Evolutionary conservation across 2,888 invertebrate genomes (phyloP), one percentile per base, ranked within the genome.

Genomic region (Tachina lurida): DNA sequence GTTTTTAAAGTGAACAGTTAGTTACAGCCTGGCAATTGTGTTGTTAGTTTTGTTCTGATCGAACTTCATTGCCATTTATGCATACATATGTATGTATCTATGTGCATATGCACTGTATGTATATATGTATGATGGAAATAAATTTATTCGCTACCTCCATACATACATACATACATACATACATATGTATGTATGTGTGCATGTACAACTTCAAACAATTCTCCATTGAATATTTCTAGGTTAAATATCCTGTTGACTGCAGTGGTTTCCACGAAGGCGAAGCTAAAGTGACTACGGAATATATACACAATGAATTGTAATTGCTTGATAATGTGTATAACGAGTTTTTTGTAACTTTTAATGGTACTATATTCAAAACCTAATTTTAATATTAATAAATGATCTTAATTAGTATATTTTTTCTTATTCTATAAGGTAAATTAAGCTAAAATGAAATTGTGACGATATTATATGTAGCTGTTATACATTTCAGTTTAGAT

Each of bases 231-330:
- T 49, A 31, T 52, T 88, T 89, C 22, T 87, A 92, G 92, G 89
- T 88, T 63, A 91, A 92, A 87, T 92, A 96, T 90, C 95, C 95
- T 67, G 95, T 95, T 0, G 95, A 96, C 88, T 97, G 97, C 89
- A 94, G 94, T 41, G 95, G 95, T 2, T 97, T 97, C 94, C 97
- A 97, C 91, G 95, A 96, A 90, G 97, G 97, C 91, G 97, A 97
- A 92, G 92, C 95, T 62, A 95, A 95, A 94, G 96, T 96, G 43
- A 97, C 96, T 78, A 97, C 96, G 65, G 97, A 97, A 93, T 96
- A 96, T 85, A 94, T 95, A 89, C 97, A 97, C 93, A 97, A 94
- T 91, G 97, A 97, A 93, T 94, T 97, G 92, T 97, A 95, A 89
- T 58, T 68, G 49, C 49, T 15, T 19, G 17, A 5, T n/a, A 41